Evolutionary conservation across 1,140 invertebrate species (phyloP), one percentile per base, ranked within the genome.

Genomic region (Drosophila kohkoa): DNA sequence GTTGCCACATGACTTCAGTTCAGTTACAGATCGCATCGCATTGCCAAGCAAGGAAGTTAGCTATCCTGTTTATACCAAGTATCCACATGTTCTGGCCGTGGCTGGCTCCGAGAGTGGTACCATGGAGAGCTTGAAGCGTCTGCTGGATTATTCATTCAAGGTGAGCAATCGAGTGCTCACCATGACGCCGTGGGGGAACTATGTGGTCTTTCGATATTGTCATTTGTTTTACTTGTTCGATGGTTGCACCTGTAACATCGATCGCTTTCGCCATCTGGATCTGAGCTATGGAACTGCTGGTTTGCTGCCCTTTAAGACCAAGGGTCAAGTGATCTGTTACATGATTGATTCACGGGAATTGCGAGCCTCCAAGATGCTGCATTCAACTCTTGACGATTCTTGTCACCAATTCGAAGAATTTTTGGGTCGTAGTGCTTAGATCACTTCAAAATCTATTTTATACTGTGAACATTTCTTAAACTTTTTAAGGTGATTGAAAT

Each of bases 141-240:
- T 91, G 35, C 35, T 92, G 4, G 41, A 48, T n/a, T 70, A 76
- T 10, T 75, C 77, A 0, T 91, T 92, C 43, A 66, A 71, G 1
- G 77, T 85, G 13, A 71, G 78, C 43, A 85, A 89, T 55, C 79
- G 91, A 5, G 77, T 91, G 7, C 67, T 92, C 0, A 71, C 73
- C 4, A 87, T 92, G 77, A 92, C 91, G 2, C 91, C 91, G 1
- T 91, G 91, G 90, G 91, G 90, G 10, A 91, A 91, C 54, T 92
- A 82, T 71, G 78, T 91, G 5, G 74, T 90, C n/a, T 92, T 92
- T 51, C 74, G 60, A 6, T 55, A 68, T n/a, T 16, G 25, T 7
- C 55, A 76, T 43, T 67, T 25, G 38, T 92, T 57, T 68, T 89
- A 76, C 48, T 43, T 79, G 13, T 92, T 83, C 30, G 87, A 78